Evolutionary conservation across 2,797 vertebrate species (phyloP).

Genomic region (Phataginus tetradactyla): DNA sequence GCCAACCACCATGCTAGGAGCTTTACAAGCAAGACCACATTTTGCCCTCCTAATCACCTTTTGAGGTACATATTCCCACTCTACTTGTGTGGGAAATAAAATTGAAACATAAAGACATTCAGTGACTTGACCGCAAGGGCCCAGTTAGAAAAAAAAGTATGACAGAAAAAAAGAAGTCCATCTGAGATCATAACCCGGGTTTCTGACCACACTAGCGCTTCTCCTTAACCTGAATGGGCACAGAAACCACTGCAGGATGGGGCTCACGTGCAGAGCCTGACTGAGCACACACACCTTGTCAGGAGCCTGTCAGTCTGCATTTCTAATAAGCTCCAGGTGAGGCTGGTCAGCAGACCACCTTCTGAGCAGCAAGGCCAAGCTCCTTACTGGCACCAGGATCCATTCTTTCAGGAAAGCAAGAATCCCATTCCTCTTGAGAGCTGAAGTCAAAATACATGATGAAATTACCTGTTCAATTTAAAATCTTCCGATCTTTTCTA

Average conservation of each 20-base stretch:
- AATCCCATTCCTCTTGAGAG: neutral
- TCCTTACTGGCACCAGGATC: neutral
- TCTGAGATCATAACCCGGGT: neutral
- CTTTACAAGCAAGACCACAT: neutral
- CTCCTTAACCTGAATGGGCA: neutral
- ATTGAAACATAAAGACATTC: neutral
- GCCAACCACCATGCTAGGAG: neutral
- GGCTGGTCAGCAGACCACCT: neutral
- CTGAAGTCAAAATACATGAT: neutral
- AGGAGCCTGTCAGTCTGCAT: neutral
- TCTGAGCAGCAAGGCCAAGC: neutral
- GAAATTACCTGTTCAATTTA: neutral
- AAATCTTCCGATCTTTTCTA: neutral
- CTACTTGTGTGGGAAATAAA: neutral
- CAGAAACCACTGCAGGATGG: neutral
- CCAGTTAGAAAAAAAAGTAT: neutral
- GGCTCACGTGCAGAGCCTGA: neutral
- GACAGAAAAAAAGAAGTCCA: neutral
- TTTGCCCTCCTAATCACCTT: neutral
- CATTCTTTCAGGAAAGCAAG: neutral
- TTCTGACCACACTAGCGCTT: neutral
- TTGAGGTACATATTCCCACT: neutral
- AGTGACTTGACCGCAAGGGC: neutral
- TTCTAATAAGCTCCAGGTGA: neutral
- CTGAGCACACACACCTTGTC: fast-evolving